Evolutionary conservation across 2,797 vertebrate genomes (phyloP).

Genomic region (Tadarida brasiliensis): DNA sequence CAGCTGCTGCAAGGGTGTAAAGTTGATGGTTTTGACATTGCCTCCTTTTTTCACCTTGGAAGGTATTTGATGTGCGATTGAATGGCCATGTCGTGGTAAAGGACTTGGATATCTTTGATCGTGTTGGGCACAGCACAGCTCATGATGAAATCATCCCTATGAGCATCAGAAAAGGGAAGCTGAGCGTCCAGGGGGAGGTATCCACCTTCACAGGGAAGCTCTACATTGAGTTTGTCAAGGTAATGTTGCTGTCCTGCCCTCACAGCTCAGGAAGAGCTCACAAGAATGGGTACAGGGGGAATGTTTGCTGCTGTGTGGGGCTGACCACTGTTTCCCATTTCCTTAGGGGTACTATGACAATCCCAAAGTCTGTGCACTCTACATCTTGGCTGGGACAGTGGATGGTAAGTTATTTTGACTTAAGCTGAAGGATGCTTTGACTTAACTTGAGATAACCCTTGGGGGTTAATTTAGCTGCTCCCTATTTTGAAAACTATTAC

Average conservation of each 20-base stretch:
- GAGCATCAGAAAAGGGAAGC: conserved; percentile 96
- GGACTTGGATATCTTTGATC: conserved; percentile 98
- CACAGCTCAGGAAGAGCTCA: fast-evolving
- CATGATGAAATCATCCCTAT: conserved; percentile 97
- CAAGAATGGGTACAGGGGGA: background rate
- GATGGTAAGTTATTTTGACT: conserved; percentile 91
- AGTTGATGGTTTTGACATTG: conserved; percentile 68
- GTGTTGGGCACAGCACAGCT: conserved; percentile 98
- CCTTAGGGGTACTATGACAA: conserved; percentile 99
- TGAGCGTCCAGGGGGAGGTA: conserved; percentile 97
- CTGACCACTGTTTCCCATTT: conserved; percentile 79
- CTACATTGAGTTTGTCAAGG: conserved; percentile 98
- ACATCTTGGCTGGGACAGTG: conserved; percentile 96
- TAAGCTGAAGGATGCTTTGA: background rate
- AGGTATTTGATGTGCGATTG: conserved; percentile 98
- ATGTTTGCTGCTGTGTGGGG: background rate
- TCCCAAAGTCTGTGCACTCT: conserved; percentile 98
- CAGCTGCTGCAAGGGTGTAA: background rate
- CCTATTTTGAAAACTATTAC: background rate
- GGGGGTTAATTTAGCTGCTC: conserved; percentile 14
- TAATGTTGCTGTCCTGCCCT: conserved; percentile 80
- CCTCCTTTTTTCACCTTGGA: conserved; percentile 69
- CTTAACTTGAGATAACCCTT: background rate
- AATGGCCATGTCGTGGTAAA: conserved; percentile 98
- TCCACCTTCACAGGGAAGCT: conserved; percentile 99